These are phyloP conservation scores for Tanaodytes sp. DNA, from an alignment of 2,888 invertebrate genomes.

Conservation along the genomic window DNA sequence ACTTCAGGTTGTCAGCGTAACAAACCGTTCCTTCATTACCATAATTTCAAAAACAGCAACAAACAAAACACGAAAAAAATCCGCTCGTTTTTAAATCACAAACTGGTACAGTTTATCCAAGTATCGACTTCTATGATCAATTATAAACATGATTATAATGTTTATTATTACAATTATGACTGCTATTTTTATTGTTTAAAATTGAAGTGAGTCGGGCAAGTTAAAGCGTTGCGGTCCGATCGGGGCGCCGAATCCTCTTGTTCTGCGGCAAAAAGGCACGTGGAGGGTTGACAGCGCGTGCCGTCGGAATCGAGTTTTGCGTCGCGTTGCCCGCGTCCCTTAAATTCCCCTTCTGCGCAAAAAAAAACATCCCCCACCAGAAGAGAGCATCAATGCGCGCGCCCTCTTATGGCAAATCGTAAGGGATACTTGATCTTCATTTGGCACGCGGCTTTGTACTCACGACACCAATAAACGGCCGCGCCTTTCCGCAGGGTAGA, in stretches of 20 bases:
- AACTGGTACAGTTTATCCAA: no score
- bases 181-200: no score
- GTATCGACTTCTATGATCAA: no score
- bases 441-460: conserved; percentile 57
- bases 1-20: conserved; percentile 26
- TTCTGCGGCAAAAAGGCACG: conserved; percentile 57
- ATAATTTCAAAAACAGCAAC: no score
- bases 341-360: conserved; percentile 29
- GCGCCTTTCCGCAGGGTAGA: conserved; percentile 61
- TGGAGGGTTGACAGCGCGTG: conserved; percentile 65
- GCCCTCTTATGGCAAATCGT: conserved; percentile 42
- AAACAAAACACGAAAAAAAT: conserved; percentile 1
- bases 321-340: conserved; percentile 33
- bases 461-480: conserved; percentile 69
- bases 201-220: no score
- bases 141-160: no score
- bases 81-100: conserved; percentile 21
- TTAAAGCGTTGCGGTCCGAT: conserved; percentile 44
- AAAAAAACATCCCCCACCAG: conserved; percentile 41
- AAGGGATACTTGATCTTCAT: conserved; percentile 58
- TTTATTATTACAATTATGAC: no score
- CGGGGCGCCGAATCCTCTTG: conserved; percentile 12
- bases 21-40: no score
- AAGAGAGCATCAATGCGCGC: conserved; percentile 47
- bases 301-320: conserved; percentile 62